Evolutionary conservation across 2,888 invertebrate species (phyloP).

Genomic region (Nemapogon koenigi): DNA sequence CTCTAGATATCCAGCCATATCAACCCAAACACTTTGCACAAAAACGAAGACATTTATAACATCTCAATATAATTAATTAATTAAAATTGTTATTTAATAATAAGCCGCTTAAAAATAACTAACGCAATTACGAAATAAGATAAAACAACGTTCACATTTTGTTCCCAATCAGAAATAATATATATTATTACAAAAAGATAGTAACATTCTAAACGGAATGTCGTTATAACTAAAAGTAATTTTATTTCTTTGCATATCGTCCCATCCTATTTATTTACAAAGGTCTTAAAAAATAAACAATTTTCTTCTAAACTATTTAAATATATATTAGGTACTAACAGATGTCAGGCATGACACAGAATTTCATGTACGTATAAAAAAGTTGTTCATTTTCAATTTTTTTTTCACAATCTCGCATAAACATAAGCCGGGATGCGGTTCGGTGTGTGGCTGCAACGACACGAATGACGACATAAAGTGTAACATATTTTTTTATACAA

Average conservation of each 20-base stretch:
- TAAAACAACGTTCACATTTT: conserved; percentile 65
- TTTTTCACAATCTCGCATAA: conserved; percentile 15
- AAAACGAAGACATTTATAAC: conserved; percentile 62
- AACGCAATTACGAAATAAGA: conserved; percentile 60
- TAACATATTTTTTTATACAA: conserved; percentile 23
- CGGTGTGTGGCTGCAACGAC: conserved; percentile 35
- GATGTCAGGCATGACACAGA: conserved; percentile 53
- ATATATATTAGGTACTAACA: conserved; percentile 43
- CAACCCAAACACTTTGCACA: conserved; percentile 56
- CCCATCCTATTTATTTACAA: conserved; percentile 63
- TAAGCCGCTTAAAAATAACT: conserved; percentile 63
- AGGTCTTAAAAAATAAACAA: conserved; percentile 14
- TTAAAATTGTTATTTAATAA: conserved; percentile 53
- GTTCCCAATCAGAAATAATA: conserved; percentile 50
- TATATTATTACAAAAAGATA: conserved; percentile 30
- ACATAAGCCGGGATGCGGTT: conserved; percentile 50
- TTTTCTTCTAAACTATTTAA: conserved; percentile 32
- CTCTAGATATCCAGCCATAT: conserved; percentile 46
- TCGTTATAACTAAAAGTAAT: conserved; percentile 46
- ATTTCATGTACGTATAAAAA: conserved; percentile 46
- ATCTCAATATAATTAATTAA: conserved; percentile 54
- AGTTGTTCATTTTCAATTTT: conserved; percentile 41
- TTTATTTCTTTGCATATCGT: conserved; percentile 62
- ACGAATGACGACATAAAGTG: conserved; percentile 32
- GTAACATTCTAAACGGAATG: conserved; percentile 64